Base-by-base conservation (phyloP, 2,888 invertebrate species). In the Polietes domitor region DNA sequence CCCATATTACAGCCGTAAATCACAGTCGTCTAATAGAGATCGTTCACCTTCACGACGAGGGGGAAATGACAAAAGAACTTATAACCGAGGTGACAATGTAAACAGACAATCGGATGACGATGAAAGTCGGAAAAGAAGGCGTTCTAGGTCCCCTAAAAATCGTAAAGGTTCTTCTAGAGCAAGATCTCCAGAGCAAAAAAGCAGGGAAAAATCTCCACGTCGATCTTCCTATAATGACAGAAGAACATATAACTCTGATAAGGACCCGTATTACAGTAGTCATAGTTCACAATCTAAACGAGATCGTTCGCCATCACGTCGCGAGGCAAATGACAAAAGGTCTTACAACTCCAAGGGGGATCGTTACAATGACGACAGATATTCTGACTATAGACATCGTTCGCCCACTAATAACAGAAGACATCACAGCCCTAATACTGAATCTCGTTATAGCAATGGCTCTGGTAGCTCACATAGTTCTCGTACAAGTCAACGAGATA, bases 201-300 rank as follows among this genome's bases (percentile, higher is more conserved):
- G n/a, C n/a, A n/a, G n/a, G n/a, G n/a, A n/a, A n/a, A 9, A 32
- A 76, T n/a, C 76, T n/a, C 74, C 83, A 32, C 28, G 53, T 6
- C 21, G 37, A 2, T 9, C 10, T 37, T 9, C 37, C 7, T 32
- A 3, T 32, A 32, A 32, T 32, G 32, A 32, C 32, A 32, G 32
- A 32, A 32, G 32, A 32, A 32, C 32, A 32, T 32, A 32, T 32
- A 32, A 32, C 7, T 32, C 32, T 32, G 7, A 32, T 32, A 32
- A 5, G 32, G 32, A 32, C 7, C 3, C 3, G 3, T 32, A 32
- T 32, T 32, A 32, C 32, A 32, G 32, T 7, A 3, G 32, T 32
- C 32, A 7, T 32, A 32, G 3, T 50, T 50, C 19, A 50, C 17
- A 58, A 21, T 21, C 24, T 32, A 5, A 32, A 24, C 5, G 55